A percentile compares a stretch with the other conserved stretches of the same genome.
Conservation (phyloP, 2,113 vertebrate genomes). For the Chamaea fasciata region DNA sequence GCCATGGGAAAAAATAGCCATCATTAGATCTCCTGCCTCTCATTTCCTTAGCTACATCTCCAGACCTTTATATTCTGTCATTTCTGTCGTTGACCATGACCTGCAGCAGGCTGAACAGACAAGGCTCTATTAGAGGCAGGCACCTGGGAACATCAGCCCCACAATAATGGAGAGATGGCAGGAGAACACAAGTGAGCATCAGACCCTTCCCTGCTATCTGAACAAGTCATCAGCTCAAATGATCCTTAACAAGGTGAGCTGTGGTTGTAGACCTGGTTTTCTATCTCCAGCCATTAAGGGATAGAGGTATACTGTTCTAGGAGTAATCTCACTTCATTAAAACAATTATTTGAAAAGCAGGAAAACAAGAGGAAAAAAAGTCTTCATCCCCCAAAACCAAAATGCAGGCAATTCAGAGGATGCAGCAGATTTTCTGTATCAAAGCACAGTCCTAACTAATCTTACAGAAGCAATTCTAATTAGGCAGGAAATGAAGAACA, state of each 20-base stretch:
- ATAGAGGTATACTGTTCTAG: not conserved
- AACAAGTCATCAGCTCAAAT: not conserved
- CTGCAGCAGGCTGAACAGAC: not conserved
- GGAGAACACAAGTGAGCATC: not conserved
- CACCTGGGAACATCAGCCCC: not conserved
- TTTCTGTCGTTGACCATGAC: not conserved
- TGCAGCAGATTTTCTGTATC: not conserved
- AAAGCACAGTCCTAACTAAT: not conserved
- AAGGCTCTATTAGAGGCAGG: accelerated
- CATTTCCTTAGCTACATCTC: not conserved
- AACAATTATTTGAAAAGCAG: not conserved
- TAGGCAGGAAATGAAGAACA: slow-evolving; percentile 21
- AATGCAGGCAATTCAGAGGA: not conserved
- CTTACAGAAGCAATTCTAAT: slow-evolving; percentile 44
- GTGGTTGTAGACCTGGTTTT: not conserved
- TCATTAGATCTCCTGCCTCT: not conserved
- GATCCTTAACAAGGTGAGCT: not conserved
- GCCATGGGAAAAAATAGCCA: not conserved
- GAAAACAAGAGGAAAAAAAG: not conserved
- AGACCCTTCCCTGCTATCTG: not conserved
- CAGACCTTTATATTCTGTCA: not conserved
- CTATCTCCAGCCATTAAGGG: not conserved
- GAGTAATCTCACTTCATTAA: not conserved
- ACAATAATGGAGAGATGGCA: accelerated
- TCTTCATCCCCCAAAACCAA: not conserved